Evolutionary conservation across 2,113 vertebrate genomes (phyloP).

Genomic region (Larimichthys crocea): DNA sequence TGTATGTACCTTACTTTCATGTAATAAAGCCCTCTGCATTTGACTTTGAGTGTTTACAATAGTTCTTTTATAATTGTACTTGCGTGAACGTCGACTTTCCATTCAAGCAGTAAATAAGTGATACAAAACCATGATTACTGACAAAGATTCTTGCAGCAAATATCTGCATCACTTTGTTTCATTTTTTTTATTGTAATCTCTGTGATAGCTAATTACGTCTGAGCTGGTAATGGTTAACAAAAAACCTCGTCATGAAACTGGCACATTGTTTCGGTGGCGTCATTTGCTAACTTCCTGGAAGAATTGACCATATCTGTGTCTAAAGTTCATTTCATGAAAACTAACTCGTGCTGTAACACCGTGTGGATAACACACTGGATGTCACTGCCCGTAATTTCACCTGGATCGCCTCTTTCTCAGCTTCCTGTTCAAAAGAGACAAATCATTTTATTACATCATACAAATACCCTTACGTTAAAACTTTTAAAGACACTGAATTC

Average conservation of each 20-base stretch:
- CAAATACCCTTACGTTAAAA: neutral
- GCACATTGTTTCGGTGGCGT: neutral
- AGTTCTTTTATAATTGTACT: neutral
- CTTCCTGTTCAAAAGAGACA: conserved; percentile 53
- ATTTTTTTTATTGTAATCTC: neutral
- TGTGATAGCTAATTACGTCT: neutral
- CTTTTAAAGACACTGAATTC: neutral
- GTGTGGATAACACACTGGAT: neutral
- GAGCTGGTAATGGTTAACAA: neutral
- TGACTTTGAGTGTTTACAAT: conserved; percentile 50
- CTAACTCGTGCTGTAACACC: neutral
- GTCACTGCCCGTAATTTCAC: neutral
- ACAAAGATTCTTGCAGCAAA: neutral
- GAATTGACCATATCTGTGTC: neutral
- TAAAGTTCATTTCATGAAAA: neutral
- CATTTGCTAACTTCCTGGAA: neutral
- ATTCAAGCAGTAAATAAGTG: neutral
- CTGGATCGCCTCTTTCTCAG: neutral
- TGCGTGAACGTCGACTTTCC: neutral
- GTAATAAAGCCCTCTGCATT: conserved; percentile 83
- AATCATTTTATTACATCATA: conserved; percentile 3
- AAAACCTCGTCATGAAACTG: neutral
- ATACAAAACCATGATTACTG: neutral
- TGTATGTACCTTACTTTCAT: conserved; percentile 77
- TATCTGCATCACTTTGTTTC: neutral